Percentiles rank a stretch among this genome's conserved stretches.
phyloP scores from a whole-genome alignment of 2,888 invertebrate species.

The Drosophila niveifrons region DNA sequence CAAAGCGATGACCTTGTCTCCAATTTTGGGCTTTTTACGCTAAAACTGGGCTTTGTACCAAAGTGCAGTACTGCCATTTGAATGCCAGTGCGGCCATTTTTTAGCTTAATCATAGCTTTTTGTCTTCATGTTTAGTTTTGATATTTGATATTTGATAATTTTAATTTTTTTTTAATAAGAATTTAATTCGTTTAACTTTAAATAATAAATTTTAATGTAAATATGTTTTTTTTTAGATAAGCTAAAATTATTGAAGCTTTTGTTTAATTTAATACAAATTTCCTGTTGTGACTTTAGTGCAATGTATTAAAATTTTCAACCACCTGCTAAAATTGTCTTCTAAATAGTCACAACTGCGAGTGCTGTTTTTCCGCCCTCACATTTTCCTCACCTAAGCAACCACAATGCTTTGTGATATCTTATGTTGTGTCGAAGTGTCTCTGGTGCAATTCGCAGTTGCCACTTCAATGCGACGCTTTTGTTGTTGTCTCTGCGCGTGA shows the following conservation, averaged over 20 bases:
- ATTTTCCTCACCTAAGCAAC: neutral
- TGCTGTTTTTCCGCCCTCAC: too few species aligned
- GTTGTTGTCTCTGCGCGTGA: slow-evolving; percentile 47
- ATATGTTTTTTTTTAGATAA: too few species aligned
- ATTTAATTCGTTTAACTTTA: too few species aligned
- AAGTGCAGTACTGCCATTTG: slow-evolving; percentile 33
- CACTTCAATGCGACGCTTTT: slow-evolving; percentile 6
- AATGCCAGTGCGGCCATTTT: slow-evolving; percentile 43
- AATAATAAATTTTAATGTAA: too few species aligned
- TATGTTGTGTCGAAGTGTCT: neutral
- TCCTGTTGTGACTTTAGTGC: neutral
- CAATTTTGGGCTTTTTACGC: too few species aligned
- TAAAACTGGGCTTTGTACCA: too few species aligned
- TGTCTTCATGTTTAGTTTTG: slow-evolving; percentile 17
- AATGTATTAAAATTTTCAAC: neutral
- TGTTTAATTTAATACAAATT: too few species aligned
- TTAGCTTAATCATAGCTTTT: slow-evolving; percentile 40
- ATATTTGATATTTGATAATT: too few species aligned
- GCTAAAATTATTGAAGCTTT: too few species aligned
- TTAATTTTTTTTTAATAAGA: too few species aligned
- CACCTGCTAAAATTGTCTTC: neutral
- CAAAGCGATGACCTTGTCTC: slow-evolving; percentile 48
- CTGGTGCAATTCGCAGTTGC: slow-evolving; percentile 1
- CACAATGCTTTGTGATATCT: slow-evolving; percentile 18
- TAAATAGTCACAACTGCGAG: neutral